These are phyloP conservation scores for Wasmannia auropunctata DNA, from an alignment of 1,140 invertebrate species.

Conservation along the genomic window DNA sequence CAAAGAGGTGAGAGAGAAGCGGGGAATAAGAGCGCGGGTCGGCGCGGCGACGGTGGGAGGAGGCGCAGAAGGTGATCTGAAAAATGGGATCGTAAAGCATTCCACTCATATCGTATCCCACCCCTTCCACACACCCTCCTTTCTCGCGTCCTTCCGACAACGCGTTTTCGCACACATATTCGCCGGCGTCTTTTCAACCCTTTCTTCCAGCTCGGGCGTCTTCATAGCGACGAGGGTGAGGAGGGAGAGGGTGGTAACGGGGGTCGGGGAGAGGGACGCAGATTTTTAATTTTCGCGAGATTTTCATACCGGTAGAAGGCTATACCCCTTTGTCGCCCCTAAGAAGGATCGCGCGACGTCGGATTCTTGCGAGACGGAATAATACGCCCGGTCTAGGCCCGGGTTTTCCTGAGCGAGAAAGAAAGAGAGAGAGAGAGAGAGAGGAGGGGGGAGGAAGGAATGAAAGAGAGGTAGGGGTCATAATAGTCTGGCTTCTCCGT, in stretches of 20 bases:
- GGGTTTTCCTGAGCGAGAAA: slow-evolving; percentile 35
- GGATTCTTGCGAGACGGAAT: slow-evolving; percentile 30
- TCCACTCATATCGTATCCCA: slow-evolving; percentile 76
- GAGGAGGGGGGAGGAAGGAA: too few relatives aligned
- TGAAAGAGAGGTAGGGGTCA: too few relatives aligned
- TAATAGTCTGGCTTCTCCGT: slow-evolving; percentile 41
- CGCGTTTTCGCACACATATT: slow-evolving; percentile 50
- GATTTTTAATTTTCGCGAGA: slow-evolving; percentile 72
- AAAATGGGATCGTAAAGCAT: slow-evolving; percentile 80
- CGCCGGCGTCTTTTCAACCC: slow-evolving; percentile 61
- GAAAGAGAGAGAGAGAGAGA: background rate
- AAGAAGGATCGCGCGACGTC: slow-evolving; percentile 44
- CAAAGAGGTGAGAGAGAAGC: slow-evolving; percentile 31
- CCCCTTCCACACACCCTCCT: slow-evolving; percentile 45
- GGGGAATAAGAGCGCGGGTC: slow-evolving; percentile 49
- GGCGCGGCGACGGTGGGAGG: slow-evolving; percentile 37
- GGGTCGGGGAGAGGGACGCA: background rate
- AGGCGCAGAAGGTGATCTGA: slow-evolving; percentile 73
- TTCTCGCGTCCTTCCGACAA: slow-evolving; percentile 1
- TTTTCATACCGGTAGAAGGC: slow-evolving; percentile 53
- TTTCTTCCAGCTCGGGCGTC: slow-evolving; percentile 29
- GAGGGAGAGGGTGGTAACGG: background rate
- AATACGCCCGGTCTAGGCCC: slow-evolving; percentile 21
- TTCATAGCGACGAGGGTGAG: background rate
- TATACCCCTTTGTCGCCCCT: slow-evolving; percentile 33